These are phyloP conservation scores for Henricia sp. DNA, from an alignment of 53 echinoderm and acorn worm genomes.

Conservation along the genomic window DNA sequence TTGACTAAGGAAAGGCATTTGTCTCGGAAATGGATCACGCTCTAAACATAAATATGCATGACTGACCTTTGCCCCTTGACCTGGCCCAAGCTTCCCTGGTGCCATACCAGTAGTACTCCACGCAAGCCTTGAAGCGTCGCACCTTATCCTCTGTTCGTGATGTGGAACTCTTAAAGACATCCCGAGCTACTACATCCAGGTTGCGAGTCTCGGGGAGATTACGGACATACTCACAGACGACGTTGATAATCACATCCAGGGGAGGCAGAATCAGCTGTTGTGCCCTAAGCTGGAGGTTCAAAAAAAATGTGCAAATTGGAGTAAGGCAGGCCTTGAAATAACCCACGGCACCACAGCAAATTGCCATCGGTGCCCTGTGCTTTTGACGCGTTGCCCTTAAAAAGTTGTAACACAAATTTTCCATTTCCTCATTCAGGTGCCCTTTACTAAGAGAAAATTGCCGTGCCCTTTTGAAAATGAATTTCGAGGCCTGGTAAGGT, in stretches of 20 bases:
- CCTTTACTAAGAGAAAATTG: too few relatives aligned
- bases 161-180: conserved; percentile 82
- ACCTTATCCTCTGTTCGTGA: conserved; percentile 86
- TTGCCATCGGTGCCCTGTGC: too few relatives aligned
- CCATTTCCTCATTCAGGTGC: too few relatives aligned
- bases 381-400: too few relatives aligned
- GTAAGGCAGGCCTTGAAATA: too few relatives aligned
- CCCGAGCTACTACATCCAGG: conserved; percentile 87
- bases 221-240: conserved; percentile 80
- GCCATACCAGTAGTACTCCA: conserved; percentile 91
- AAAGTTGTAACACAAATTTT: too few relatives aligned
- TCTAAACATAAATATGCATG: conserved; percentile 7
- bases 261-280: conserved; percentile 89
- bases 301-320: neutral
- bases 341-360: too few relatives aligned
- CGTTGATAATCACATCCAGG: conserved; percentile 84
- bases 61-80: conserved; percentile 88
- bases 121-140: conserved; percentile 88
- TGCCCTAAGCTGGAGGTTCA: conserved; percentile 60
- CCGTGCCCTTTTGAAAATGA: too few relatives aligned
- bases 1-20: too few relatives aligned
- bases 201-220: conserved; percentile 81
- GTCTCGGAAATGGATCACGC: neutral
- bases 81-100: conserved; percentile 93
- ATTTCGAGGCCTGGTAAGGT: too few relatives aligned